Base-by-base conservation (phyloP, 2,113 vertebrate genomes). In the Etia nguti region DNA sequence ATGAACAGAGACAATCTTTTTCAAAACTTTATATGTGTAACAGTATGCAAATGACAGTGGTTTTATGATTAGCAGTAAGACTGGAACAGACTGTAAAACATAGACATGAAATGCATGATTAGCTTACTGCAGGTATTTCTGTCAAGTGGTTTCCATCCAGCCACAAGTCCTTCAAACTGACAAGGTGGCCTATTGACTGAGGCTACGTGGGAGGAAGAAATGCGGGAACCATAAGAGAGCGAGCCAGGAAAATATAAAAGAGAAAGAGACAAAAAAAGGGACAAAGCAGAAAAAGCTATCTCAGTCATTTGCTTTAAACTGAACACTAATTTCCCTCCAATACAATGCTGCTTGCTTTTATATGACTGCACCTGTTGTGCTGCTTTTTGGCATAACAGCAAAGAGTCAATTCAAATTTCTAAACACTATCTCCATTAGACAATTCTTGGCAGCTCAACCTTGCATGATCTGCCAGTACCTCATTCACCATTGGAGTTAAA, bases 141-240 rank as follows among this genome's bases (percentile, higher is more conserved):
- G 95, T 92, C 91, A 99, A 96, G 79, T 99, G 98, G 96, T 99
- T 99, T 95, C 98, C 99, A 93, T 99, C 99, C 93, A 99, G 95
- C 99, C 99, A 99, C 93, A 99, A 95, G 94, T 99, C 98, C 95
- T 98, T 99, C 52, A 99, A 95, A 93, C 97, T 98, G 94, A 98
- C 95, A 94, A 99, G 98, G 96, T 97, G 96, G 91, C 99, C 99
- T 93, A 99, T 98, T 92, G 98, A 98, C 95, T 98, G 96, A 86
- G 98, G 98, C 99, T 99, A 46, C 11, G 92, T 90, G 85, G 89
- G 89, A 91, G 82, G 29, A 87, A 86, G 60, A 91, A 81, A 88
- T 86, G 84, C 50, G 26, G 62, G 10, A 85, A 85, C 82, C 36
- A 60, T 84, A 62, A 91, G 80, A 89, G 20, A 15, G 24, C 80